phyloP scores from a whole-genome alignment of 2,888 invertebrate genomes.

The Gisinianus flammeolus region DNA sequence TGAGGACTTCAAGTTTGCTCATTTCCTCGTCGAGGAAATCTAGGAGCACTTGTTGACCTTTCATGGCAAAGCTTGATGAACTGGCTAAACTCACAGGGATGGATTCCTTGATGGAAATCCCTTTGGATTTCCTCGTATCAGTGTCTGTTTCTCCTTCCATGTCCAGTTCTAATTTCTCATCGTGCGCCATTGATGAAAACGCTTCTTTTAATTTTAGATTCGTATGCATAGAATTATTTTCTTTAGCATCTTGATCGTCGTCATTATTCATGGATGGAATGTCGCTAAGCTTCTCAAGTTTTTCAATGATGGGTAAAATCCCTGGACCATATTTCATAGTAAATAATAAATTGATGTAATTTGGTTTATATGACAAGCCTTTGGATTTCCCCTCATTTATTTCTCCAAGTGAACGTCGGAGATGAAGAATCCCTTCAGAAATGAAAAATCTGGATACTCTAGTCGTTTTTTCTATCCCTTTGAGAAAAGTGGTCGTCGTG shows the following conservation, averaged over 20 bases:
- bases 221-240: too few relatives aligned
- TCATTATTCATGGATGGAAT: neutral
- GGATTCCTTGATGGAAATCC: neutral
- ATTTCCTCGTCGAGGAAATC: neutral
- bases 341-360: conserved; percentile 9
- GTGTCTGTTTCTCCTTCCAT: neutral
- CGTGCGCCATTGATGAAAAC: neutral
- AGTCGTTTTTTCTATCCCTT: conserved; percentile 26
- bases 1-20: neutral
- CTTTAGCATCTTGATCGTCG: neutral
- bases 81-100: neutral
- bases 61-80: neutral
- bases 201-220: too few relatives aligned
- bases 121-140: neutral
- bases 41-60: neutral
- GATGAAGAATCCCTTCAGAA: conserved; percentile 15
- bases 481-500: conserved; percentile 6
- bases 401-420: neutral
- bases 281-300: too few relatives aligned
- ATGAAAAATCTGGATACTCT: conserved; percentile 27
- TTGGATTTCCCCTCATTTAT: neutral
- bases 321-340: conserved; percentile 6
- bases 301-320: neutral
- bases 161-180: neutral
- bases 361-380: conserved; percentile 10